phyloP scores from a whole-genome alignment of 2,797 vertebrate genomes.

The Sylvilagus floridanus region DNA sequence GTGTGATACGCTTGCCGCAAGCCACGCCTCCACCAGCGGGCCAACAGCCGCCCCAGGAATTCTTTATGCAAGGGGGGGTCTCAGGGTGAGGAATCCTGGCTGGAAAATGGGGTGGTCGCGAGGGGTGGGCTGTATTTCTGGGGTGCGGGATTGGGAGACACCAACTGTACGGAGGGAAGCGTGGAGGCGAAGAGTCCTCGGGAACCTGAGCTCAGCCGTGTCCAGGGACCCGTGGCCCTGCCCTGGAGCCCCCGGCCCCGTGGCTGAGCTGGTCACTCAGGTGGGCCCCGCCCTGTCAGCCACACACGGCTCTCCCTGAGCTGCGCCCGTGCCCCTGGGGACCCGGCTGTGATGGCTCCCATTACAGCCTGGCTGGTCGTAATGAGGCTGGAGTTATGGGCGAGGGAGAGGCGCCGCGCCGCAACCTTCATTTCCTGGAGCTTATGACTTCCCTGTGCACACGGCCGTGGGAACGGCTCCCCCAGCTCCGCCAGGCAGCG shows the following conservation, averaged over 20 bases:
- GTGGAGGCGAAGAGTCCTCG: not conserved
- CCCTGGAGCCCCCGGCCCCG: too few relatives aligned
- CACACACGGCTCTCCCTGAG: not conserved
- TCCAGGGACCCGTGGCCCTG: fast-evolving
- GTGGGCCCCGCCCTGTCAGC: not conserved
- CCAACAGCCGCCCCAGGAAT: not conserved
- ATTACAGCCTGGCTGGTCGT: conserved; percentile 2
- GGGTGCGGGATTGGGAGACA: not conserved
- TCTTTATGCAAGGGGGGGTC: not conserved
- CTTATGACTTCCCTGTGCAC: conserved; percentile 50
- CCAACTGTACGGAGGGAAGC: not conserved
- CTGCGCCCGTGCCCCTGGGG: not conserved
- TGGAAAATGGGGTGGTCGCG: not conserved
- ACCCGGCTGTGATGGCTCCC: not conserved
- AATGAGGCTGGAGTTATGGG: conserved; percentile 75
- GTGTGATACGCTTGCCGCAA: too few relatives aligned
- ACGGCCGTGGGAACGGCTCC: conserved; percentile 3
- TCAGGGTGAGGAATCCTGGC: not conserved
- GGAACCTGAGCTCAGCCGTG: not conserved
- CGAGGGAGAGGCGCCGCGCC: conserved; percentile 15
- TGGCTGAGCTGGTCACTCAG: not conserved
- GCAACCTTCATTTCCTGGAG: conserved; percentile 79
- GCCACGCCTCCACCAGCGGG: too few relatives aligned
- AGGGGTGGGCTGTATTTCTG: not conserved
- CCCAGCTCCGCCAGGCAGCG: conserved; percentile 56